Evolutionary conservation across 2,888 invertebrate species (phyloP).

Genomic region (Conistra vaccinii): DNA sequence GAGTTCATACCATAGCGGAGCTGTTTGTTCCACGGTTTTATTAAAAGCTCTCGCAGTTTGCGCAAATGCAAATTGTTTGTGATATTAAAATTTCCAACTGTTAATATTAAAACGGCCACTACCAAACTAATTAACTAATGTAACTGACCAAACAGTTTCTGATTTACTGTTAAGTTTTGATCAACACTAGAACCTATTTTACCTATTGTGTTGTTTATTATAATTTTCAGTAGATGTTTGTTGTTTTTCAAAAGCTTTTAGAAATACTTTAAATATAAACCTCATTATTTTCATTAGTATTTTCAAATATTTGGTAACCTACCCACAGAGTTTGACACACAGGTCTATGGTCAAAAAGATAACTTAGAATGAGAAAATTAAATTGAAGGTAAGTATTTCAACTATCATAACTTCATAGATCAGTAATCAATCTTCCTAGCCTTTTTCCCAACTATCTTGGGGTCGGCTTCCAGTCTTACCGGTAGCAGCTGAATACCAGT

Average conservation of each 20-base stretch:
- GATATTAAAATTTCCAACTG: slow-evolving; percentile 78
- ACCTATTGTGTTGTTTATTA: background rate
- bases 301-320: background rate
- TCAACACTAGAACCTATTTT: background rate
- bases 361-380: background rate
- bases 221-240: background rate
- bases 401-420: background rate
- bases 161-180: slow-evolving; percentile 34
- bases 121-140: slow-evolving; percentile 58
- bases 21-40: slow-evolving; percentile 85
- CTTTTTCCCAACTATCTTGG: too few species aligned
- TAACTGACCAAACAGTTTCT: slow-evolving; percentile 37
- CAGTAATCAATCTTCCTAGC: too few species aligned
- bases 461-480: too few species aligned
- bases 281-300: background rate
- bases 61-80: slow-evolving; percentile 82
- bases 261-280: background rate
- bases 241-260: background rate
- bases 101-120: slow-evolving; percentile 58
- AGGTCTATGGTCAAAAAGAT: background rate
- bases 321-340: background rate
- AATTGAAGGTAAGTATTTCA: background rate
- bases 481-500: too few species aligned
- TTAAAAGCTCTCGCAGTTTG: slow-evolving; percentile 82
- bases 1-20: slow-evolving; percentile 83